These are phyloP conservation scores for Chrysotoxum bicinctum DNA, from an alignment of 2,888 invertebrate species.

Conservation along the genomic window DNA sequence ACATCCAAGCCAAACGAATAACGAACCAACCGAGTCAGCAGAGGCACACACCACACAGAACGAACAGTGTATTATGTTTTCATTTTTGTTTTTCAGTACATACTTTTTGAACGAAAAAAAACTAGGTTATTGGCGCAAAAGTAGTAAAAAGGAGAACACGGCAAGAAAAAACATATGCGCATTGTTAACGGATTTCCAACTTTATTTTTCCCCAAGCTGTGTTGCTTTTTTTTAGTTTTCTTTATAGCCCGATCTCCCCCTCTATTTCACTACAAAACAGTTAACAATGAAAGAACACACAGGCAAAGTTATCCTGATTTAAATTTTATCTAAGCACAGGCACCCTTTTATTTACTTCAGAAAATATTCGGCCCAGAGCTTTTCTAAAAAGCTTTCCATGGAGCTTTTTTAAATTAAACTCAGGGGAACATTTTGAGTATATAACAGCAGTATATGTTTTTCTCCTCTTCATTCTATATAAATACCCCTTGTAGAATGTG, in stretches of 20 bases:
- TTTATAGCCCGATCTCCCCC: conserved; percentile 15
- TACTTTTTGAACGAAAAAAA: conserved; percentile 25
- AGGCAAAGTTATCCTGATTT: background rate
- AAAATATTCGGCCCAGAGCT: background rate
- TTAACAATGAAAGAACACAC: background rate
- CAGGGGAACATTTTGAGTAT: background rate
- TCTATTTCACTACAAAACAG: conserved; percentile 8
- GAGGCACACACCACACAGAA: background rate
- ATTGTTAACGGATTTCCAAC: conserved; percentile 71
- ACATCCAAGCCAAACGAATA: conserved; percentile 35
- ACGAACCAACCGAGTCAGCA: conserved; percentile 8
- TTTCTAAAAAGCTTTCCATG: conserved; percentile 11
- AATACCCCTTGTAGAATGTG: background rate
- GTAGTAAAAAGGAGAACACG: conserved; percentile 70
- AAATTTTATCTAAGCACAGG: conserved; percentile 21
- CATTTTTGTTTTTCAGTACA: conserved; percentile 28
- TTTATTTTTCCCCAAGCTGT: conserved; percentile 58
- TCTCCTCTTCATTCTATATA: conserved; percentile 37
- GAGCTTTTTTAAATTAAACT: conserved; percentile 14
- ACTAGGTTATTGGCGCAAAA: conserved; percentile 74
- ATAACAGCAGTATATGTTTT: background rate
- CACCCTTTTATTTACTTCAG: conserved; percentile 25
- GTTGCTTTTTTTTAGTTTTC: background rate
- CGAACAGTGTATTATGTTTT: conserved; percentile 16
- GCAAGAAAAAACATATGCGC: conserved; percentile 65